phyloP scores from a whole-genome alignment of 2,113 vertebrate species.

The Triplophysa siluroides region DNA sequence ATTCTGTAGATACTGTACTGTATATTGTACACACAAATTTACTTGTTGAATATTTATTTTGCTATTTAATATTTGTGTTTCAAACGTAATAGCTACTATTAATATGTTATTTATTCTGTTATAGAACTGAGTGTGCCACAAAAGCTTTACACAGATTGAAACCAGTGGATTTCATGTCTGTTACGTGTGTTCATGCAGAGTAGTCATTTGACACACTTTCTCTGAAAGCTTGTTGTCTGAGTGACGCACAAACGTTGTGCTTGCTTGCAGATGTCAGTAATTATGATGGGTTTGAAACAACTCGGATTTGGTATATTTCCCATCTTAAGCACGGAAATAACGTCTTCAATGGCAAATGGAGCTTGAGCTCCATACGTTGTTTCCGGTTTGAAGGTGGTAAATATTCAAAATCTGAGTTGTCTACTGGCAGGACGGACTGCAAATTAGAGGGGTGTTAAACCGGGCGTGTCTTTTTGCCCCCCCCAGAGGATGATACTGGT shows the following conservation, averaged over 20 bases:
- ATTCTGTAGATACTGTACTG: slow-evolving; percentile 32
- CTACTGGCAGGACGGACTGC: no score
- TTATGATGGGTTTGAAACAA: background rate
- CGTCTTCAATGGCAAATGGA: no score
- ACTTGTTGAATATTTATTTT: slow-evolving; percentile 23
- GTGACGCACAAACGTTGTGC: background rate
- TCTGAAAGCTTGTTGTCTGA: background rate
- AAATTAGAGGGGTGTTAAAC: slow-evolving; percentile 15
- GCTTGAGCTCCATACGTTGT: no score
- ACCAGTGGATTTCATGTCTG: background rate
- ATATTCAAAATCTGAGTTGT: no score
- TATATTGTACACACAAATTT: slow-evolving; percentile 31
- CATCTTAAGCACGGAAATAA: no score
- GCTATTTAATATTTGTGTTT: slow-evolving; percentile 3
- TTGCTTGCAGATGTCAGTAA: background rate
- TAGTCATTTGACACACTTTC: background rate
- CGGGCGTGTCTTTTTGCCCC: slow-evolving; percentile 14
- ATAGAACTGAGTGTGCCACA: background rate
- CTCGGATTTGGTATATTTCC: no score
- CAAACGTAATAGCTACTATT: background rate
- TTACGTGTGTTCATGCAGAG: background rate
- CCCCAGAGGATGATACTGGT: slow-evolving; percentile 9
- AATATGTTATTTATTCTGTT: no score
- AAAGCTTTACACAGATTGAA: background rate
- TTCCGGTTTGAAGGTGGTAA: no score